Conservation (phyloP, 92 coral and sea anemone genomes). For the Nematostella vectensis region DNA sequence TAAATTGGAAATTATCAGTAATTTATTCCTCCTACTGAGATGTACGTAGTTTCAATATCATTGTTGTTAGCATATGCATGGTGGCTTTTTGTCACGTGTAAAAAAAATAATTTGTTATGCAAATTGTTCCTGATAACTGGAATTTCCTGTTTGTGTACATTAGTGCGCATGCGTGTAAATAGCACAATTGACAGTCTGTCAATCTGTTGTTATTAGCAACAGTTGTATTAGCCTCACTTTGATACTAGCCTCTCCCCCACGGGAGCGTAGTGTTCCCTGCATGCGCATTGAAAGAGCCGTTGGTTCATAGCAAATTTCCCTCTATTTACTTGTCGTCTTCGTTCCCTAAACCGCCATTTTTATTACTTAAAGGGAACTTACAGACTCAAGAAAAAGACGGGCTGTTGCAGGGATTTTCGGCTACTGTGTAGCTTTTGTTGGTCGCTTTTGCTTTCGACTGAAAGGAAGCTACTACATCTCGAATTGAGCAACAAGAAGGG, state of each 20-base stretch:
- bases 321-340: conserved; percentile 53
- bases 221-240: conserved; percentile 19
- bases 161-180: no score
- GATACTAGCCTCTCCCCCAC: conserved; percentile 53
- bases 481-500: neutral
- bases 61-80: no score
- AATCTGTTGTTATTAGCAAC: no score
- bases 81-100: no score
- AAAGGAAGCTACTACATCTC: no score
- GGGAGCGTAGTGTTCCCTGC: conserved; percentile 35
- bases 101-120: no score
- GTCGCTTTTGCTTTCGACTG: neutral
- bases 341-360: conserved; percentile 46
- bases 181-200: no score
- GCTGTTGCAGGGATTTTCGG: conserved; percentile 4
- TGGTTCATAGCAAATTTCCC: conserved; percentile 28
- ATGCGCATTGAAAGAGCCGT: conserved; percentile 81
- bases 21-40: no score
- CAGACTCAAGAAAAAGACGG: conserved; percentile 16
- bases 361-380: conserved; percentile 6
- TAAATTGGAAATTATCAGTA: no score
- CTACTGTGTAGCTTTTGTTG: neutral
- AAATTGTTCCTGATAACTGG: no score
- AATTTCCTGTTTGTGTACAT: no score
- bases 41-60: no score